Conservation (phyloP, 2,888 invertebrate genomes). For the Cataglyphis altisquamis region DNA sequence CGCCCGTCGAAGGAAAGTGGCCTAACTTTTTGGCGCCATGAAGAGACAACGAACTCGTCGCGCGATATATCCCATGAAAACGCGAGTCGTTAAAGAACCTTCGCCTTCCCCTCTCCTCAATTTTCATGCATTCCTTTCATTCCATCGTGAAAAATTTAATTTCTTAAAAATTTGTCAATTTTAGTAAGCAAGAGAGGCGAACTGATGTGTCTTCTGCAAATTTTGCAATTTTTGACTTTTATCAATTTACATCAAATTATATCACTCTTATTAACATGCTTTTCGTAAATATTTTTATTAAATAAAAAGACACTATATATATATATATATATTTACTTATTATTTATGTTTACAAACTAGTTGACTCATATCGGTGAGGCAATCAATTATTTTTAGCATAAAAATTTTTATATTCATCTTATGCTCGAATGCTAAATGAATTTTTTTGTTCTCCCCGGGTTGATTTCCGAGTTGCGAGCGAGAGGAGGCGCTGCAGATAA, state of each 20-base stretch:
- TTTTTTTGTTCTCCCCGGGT: conserved; percentile 70
- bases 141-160: conserved; percentile 48
- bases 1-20: conserved; percentile 76
- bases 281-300: background rate
- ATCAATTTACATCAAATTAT: conserved; percentile 1
- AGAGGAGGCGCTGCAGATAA: conserved; percentile 69
- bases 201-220: background rate
- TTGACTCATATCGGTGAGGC: conserved; percentile 60
- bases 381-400: conserved; percentile 69
- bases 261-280: background rate
- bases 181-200: background rate
- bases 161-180: conserved; percentile 32
- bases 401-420: conserved; percentile 74
- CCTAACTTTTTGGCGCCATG: conserved; percentile 68
- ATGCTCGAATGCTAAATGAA: conserved; percentile 72
- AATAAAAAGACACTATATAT: conserved; percentile 10
- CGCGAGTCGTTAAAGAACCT: conserved; percentile 63
- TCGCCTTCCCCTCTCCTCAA: conserved; percentile 36
- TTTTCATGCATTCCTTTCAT: background rate
- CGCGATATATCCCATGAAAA: conserved; percentile 56
- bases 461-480: conserved; percentile 77
- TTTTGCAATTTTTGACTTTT: background rate
- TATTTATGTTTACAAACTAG: conserved; percentile 61
- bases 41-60: conserved; percentile 67
- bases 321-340: conserved; percentile 47